A percentile compares a stretch with the other conserved stretches of the same genome.
Evolutionary conservation across 2,888 invertebrate species (phyloP).

Genomic region (Erynnis tages): DNA sequence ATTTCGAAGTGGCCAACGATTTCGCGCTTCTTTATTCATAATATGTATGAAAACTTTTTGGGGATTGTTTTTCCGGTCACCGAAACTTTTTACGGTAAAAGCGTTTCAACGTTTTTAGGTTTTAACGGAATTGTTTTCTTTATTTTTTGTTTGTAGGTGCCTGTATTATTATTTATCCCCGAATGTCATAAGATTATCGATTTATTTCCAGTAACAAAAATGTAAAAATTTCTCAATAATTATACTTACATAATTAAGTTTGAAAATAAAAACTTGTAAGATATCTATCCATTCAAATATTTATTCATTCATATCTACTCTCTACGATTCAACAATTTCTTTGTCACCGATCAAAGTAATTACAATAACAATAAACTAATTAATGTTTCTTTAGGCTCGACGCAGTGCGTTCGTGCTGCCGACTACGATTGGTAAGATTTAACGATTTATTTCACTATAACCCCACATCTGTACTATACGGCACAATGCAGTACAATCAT

Average conservation of each 20-base stretch:
- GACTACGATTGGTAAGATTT: conserved; percentile 41
- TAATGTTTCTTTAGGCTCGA: conserved; percentile 28
- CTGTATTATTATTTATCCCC: too few relatives aligned
- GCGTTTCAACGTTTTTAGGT: too few relatives aligned
- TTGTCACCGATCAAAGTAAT: conserved; percentile 19
- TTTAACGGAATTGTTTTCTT: too few relatives aligned
- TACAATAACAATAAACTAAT: conserved; percentile 31
- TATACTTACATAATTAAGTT: too few relatives aligned
- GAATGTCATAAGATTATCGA: too few relatives aligned
- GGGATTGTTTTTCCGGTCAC: background rate
- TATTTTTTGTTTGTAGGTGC: too few relatives aligned
- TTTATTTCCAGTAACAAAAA: too few relatives aligned
- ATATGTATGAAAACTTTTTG: conserved; percentile 19
- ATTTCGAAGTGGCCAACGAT: conserved; percentile 25
- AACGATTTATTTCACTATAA: conserved; percentile 41
- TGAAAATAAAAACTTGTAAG: too few relatives aligned
- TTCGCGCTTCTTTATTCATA: conserved; percentile 26
- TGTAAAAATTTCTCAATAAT: too few relatives aligned
- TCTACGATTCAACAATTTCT: conserved; percentile 20
- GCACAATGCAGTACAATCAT: conserved; percentile 65
- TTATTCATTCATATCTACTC: too few relatives aligned
- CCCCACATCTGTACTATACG: conserved; percentile 40
- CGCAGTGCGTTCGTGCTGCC: conserved; percentile 36
- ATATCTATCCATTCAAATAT: too few relatives aligned
- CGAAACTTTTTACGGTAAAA: background rate